phyloP scores from a whole-genome alignment of 2,888 invertebrate genomes.

The Pristionchus japonicus region DNA sequence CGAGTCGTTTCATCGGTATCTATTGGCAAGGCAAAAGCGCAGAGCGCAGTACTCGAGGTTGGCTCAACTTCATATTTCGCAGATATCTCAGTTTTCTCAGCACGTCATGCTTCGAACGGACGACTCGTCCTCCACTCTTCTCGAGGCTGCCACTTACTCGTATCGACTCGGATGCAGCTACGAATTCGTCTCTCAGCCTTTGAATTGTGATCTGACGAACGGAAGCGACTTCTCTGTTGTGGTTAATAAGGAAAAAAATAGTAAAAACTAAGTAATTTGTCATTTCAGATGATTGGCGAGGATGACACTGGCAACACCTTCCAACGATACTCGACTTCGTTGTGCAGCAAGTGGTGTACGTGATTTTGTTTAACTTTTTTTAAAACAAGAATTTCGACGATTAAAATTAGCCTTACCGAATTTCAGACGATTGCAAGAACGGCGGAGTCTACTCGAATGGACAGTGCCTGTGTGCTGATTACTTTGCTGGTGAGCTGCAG shows the following conservation, averaged over 20 bases:
- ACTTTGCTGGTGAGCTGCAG: slow-evolving; percentile 56
- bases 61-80: not conserved
- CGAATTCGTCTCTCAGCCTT: slow-evolving; percentile 64
- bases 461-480: slow-evolving; percentile 63
- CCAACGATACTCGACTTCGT: slow-evolving; percentile 57
- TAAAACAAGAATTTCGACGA: not conserved
- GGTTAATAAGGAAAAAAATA: too few relatives aligned
- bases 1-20: slow-evolving; percentile 2
- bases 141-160: not conserved
- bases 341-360: slow-evolving; percentile 47
- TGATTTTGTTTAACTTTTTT: not conserved
- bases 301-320: slow-evolving; percentile 67
- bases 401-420: too few relatives aligned
- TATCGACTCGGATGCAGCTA: slow-evolving; percentile 46
- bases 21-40: not conserved
- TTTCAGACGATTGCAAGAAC: slow-evolving; percentile 52
- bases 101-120: not conserved
- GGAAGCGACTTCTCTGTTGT: slow-evolving; percentile 28
- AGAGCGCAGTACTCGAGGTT: not conserved
- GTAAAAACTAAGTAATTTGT: too few relatives aligned
- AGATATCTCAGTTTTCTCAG: too few relatives aligned
- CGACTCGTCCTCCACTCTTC: not conserved
- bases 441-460: slow-evolving; percentile 65
- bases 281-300: slow-evolving; percentile 60
- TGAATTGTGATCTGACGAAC: slow-evolving; percentile 55